These are phyloP conservation scores for Neuroterus valhalla DNA, from an alignment of 1,140 invertebrate species.

Conservation along the genomic window DNA sequence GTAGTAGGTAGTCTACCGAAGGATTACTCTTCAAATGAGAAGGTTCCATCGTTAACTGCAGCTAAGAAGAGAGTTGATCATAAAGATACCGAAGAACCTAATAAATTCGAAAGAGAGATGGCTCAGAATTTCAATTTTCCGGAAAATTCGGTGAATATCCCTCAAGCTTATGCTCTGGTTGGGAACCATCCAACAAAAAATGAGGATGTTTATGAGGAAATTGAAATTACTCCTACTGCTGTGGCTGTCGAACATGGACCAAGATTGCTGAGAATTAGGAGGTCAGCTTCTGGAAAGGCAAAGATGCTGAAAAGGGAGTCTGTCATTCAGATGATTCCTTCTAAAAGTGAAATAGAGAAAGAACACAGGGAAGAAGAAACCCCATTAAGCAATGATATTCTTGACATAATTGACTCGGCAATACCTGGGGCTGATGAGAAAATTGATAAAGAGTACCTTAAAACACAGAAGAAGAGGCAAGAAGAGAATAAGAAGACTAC, in stretches of 20 bases:
- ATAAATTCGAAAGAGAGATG: slow-evolving; percentile 48
- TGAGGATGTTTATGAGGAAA: slow-evolving; percentile 62
- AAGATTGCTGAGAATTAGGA: slow-evolving; percentile 65
- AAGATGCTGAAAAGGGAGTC: slow-evolving; percentile 43
- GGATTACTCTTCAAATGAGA: slow-evolving; percentile 59
- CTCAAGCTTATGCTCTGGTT: slow-evolving; percentile 21
- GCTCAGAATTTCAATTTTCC: slow-evolving; percentile 53
- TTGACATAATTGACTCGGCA: slow-evolving; percentile 69
- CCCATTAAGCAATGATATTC: slow-evolving; percentile 70
- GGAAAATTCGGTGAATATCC: slow-evolving; percentile 43
- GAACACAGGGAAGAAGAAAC: slow-evolving; percentile 60
- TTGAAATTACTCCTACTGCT: slow-evolving; percentile 64
- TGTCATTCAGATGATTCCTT: slow-evolving; percentile 67
- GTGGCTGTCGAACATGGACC: slow-evolving; percentile 75
- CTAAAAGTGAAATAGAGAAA: slow-evolving; percentile 58
- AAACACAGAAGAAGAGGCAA: slow-evolving; percentile 44
- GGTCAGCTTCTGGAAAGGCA: slow-evolving; percentile 30
- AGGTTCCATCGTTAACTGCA: slow-evolving; percentile 19
- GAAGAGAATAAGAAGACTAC: slow-evolving; percentile 47
- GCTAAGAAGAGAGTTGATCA: slow-evolving; percentile 35
- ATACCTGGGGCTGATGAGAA: slow-evolving; percentile 51
- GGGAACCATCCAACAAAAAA: slow-evolving; percentile 43
- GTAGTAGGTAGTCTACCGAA: slow-evolving; percentile 70
- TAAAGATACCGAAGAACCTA: slow-evolving; percentile 32
- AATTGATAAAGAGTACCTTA: slow-evolving; percentile 36